Evolutionary conservation across 2,113 vertebrate genomes (phyloP).

Genomic region (Mormoops blainvillei): DNA sequence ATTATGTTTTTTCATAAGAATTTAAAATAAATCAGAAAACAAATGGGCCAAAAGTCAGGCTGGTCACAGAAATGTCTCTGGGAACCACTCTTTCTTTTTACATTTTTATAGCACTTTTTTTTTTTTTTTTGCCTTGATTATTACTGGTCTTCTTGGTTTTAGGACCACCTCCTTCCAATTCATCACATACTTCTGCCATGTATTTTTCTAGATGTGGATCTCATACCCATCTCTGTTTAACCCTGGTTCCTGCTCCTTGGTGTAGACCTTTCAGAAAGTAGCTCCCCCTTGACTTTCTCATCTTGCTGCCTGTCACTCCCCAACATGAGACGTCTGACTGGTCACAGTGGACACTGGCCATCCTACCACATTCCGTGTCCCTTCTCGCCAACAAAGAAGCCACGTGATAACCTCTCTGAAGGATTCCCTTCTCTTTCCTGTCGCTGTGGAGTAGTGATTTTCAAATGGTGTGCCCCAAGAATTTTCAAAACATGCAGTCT

Average conservation of each 20-base stretch:
- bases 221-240: background rate
- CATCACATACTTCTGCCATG: background rate
- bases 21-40: background rate
- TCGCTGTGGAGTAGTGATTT: no score
- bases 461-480: no score
- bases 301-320: background rate
- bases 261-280: background rate
- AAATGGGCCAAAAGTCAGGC: background rate
- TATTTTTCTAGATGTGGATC: background rate
- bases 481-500: no score
- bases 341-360: no score
- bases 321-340: background rate
- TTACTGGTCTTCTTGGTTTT: background rate
- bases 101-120: background rate
- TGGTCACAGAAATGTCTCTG: background rate
- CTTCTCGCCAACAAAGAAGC: background rate
- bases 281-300: background rate
- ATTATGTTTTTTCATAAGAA: background rate
- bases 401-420: background rate
- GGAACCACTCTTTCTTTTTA: no score
- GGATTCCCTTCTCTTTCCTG: background rate
- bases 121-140: background rate
- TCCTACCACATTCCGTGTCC: fast-evolving
- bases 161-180: background rate
- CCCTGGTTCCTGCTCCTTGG: no score